A percentile compares a stretch with the other conserved stretches of the same genome.
Conservation (phyloP, 2,113 vertebrate species). For the Corythornis cristatus region DNA sequence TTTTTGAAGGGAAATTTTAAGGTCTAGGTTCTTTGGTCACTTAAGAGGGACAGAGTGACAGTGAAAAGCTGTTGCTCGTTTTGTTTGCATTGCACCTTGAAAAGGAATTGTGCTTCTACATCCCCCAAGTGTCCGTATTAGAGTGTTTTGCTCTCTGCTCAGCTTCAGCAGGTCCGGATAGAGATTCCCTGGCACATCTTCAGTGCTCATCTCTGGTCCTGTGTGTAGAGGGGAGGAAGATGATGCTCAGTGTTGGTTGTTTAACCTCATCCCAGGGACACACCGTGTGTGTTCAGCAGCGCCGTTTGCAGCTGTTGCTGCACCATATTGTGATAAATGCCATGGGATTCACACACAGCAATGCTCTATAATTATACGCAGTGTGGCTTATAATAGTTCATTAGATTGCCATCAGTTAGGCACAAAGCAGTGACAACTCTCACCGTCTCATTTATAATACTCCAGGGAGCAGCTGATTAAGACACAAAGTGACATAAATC, state of each 20-base stretch:
- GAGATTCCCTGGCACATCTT: not conserved
- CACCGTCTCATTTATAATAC: slow-evolving; percentile 43
- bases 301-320: not conserved
- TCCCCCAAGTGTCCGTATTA: not conserved
- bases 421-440: slow-evolving; percentile 50
- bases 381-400: slow-evolving; percentile 54
- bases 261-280: not conserved
- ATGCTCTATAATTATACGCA: slow-evolving; percentile 30
- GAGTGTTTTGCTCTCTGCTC: not conserved
- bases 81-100: not conserved
- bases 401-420: slow-evolving; percentile 65
- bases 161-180: not conserved
- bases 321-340: slow-evolving; percentile 5
- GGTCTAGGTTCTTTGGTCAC: not conserved
- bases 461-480: slow-evolving; percentile 49
- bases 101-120: accelerated
- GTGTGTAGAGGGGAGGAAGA: not conserved
- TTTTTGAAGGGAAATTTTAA: not conserved
- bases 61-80: not conserved
- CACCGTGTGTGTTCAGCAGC: not conserved
- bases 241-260: not conserved
- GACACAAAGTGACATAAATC: slow-evolving; percentile 14
- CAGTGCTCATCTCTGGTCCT: not conserved
- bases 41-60: not conserved
- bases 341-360: slow-evolving; percentile 28